Base-by-base conservation (phyloP, 2,113 vertebrate genomes). In the Neolamprologus falcicula region DNA sequence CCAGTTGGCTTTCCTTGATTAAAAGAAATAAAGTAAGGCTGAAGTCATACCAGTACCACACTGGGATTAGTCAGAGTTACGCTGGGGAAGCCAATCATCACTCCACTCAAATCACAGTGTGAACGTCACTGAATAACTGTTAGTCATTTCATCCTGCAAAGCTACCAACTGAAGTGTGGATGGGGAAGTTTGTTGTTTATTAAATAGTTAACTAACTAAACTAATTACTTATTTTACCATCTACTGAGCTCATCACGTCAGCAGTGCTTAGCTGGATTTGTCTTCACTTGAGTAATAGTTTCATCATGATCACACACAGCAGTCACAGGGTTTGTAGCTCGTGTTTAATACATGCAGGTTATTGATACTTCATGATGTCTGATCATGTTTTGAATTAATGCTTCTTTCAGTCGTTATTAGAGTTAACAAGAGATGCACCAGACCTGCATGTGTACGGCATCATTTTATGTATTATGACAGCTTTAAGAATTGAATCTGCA, bases 121-220 rank as follows among this genome's bases (percentile, higher is more conserved):
- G 37, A 73, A 7, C 21, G 4, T 45, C 68, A 73, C 21, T 10
- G 37, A 45, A 45, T 73, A 73, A 0, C 68, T 42, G 5, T 73
- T 73, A 45, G 1, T 73, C 37, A 73, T 26, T 73, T 26, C 66
- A 73, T 45, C 37, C n/a, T 5, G 68, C 9, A 47, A 76, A 76
- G 24, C 16, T 17, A 47, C 40, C 13, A 47, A 28, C 21, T 47
- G 68, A 45, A 73, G 68, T 73, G 42, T 17, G 66, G 2, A 71
- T 42, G 66, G 35, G 2, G 0, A 0, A 4, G 66, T 71, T 40
- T 45, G 0, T 73, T 1, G 21, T 71, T 73, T 45, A 16, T 16
- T 73, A 47, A 47, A 28, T 19, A 73, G 42, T 17, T 47, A 17
- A 73, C 40, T 66, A 4, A 37, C 31, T n/a, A 66, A 66, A 66